Evolutionary conservation across 1,140 invertebrate genomes (phyloP).

Genomic region (Spodoptera frugiperda): DNA sequence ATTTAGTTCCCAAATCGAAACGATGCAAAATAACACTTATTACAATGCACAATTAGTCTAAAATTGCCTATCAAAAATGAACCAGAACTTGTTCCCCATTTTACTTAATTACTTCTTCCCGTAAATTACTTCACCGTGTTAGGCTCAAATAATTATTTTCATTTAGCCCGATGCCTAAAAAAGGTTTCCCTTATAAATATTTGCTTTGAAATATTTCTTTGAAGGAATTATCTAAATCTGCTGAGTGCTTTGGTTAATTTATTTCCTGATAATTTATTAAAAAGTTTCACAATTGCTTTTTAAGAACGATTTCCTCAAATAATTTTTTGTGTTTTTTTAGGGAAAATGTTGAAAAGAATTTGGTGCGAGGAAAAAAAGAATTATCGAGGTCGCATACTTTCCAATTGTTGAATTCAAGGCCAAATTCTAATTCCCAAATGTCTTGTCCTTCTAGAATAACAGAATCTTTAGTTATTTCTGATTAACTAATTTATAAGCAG

Average conservation of each 20-base stretch:
- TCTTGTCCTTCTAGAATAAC: no score
- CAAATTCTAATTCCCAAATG: no score
- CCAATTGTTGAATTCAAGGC: no score
- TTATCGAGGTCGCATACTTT: no score
- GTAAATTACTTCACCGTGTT: not conserved
- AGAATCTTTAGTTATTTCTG: no score
- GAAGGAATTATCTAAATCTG: slow-evolving; percentile 29
- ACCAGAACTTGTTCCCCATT: not conserved
- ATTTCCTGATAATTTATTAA: slow-evolving; percentile 4
- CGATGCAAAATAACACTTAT: no score
- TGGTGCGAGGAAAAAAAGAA: not conserved
- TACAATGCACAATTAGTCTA: no score
- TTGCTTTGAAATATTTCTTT: slow-evolving; percentile 34
- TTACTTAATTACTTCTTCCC: not conserved
- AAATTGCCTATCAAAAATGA: not conserved
- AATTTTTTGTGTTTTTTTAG: not conserved
- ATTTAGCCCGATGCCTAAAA: slow-evolving; percentile 10
- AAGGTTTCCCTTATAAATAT: slow-evolving; percentile 23
- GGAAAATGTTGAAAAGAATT: not conserved
- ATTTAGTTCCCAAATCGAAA: no score
- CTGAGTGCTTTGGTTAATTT: slow-evolving; percentile 33
- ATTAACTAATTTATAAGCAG: no score
- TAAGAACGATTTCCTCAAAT: not conserved
- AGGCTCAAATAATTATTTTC: slow-evolving; percentile 30
- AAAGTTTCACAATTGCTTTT: slow-evolving; percentile 1